These are phyloP conservation scores for Eledona agricola DNA, from an alignment of 2,888 invertebrate genomes.

Conservation along the genomic window DNA sequence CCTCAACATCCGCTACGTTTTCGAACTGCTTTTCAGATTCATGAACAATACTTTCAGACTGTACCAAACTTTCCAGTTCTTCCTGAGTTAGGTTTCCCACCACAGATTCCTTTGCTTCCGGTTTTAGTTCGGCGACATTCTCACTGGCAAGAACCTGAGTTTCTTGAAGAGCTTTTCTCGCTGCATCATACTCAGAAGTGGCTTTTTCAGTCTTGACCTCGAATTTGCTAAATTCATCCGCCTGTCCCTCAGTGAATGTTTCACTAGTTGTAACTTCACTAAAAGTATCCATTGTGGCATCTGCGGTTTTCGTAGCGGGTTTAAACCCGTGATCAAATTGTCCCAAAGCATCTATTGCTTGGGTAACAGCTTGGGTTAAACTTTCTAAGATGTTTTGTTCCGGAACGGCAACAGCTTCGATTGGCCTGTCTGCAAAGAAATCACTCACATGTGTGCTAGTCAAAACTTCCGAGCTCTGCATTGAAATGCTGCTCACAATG, in stretches of 20 bases:
- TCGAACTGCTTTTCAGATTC: slow-evolving; percentile 62
- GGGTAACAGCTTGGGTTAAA: slow-evolving; percentile 42
- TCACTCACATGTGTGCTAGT: slow-evolving; percentile 43
- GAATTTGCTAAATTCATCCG: slow-evolving; percentile 53
- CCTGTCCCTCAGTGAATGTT: slow-evolving; percentile 62
- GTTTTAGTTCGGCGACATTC: slow-evolving; percentile 48
- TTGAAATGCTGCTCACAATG: slow-evolving; percentile 62
- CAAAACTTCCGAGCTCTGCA: slow-evolving; percentile 56
- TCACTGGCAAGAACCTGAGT: slow-evolving; percentile 53
- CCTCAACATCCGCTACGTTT: slow-evolving; percentile 51
- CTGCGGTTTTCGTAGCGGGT: slow-evolving; percentile 66
- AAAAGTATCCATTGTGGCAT: slow-evolving; percentile 65
- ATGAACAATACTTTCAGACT: slow-evolving; percentile 60
- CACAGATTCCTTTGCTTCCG: slow-evolving; percentile 49
- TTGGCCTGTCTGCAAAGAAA: slow-evolving; percentile 38
- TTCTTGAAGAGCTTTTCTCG: slow-evolving; percentile 57
- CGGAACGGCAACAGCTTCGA: slow-evolving; percentile 41
- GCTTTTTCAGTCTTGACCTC: slow-evolving; percentile 49
- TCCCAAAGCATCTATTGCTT: slow-evolving; percentile 44
- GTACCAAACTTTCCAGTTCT: slow-evolving; percentile 60
- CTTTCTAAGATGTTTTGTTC: slow-evolving; percentile 45
- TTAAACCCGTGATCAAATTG: slow-evolving; percentile 57
- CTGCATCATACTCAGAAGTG: slow-evolving; percentile 55
- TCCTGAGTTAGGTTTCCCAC: slow-evolving; percentile 58
- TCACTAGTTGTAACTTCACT: slow-evolving; percentile 69